Evolutionary conservation across 2,113 vertebrate species (phyloP), one percentile per base, ranked within the genome.

Genomic region (Oreotrochilus melanogaster): DNA sequence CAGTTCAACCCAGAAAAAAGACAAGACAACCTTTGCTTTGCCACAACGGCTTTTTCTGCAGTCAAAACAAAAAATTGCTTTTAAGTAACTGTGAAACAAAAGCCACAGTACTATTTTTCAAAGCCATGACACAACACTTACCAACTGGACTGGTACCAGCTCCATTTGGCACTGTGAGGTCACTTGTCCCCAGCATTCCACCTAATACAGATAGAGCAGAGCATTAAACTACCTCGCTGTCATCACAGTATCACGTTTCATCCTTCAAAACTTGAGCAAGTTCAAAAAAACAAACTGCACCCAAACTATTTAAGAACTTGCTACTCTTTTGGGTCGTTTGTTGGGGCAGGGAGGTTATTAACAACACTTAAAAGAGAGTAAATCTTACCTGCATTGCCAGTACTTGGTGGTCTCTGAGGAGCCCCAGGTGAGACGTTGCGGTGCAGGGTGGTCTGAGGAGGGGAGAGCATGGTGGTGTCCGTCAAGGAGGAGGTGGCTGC

Each of bases 391-490:
- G 99, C 95, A 18, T 95, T 99, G 88, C 99, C 99, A 31, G 99
- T 98, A 95, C 99, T 99, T 6, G 99, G 98, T 76, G 99, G 99
- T 95, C 99, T 98, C 97, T 99, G 99, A 24, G 98, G 98, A 47
- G 98, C 98, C 80, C 98, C 98, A 5, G 98, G 98, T 45, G 99
- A 99, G 50, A 99, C 98, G 78, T 99, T 99, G 97, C 99, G 98
- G 96, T 99, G 99, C 94, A 99, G 97, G 47, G 99, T 96, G 95
- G 98, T 96, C 96, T 98, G 99, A 51, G 99, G 98, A 19, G 99
- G 98, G 90, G 99, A 99, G 69, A 99, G 99, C 99, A 99, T 99
- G 97, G 98, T 98, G 3, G 98, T 98, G 95, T 99, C 99, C 16
- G 98, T 98, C 96, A 99, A 97, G 1, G 99, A 98, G 60, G 98